Evolutionary conservation across 1,140 invertebrate genomes (phyloP).

Genomic region (Leptinotarsa lineolata): DNA sequence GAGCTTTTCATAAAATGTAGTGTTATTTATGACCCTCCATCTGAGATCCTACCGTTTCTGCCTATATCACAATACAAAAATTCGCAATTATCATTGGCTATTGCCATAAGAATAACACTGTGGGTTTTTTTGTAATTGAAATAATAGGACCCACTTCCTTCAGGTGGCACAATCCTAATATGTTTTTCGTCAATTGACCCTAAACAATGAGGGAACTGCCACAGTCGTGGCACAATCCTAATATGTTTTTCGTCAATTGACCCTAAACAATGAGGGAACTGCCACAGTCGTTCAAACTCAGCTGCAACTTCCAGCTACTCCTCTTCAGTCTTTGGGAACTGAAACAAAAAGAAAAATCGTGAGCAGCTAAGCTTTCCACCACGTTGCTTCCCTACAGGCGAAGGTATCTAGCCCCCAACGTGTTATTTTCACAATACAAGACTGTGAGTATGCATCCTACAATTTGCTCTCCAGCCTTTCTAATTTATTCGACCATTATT

Average conservation of each 20-base stretch:
- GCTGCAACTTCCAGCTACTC: slow-evolving; percentile 26
- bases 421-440: too few relatives aligned
- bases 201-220: slow-evolving; percentile 26
- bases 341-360: slow-evolving; percentile 4
- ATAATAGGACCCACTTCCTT: slow-evolving; percentile 53
- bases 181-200: slow-evolving; percentile 8
- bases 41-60: slow-evolving; percentile 40
- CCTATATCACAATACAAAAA: slow-evolving; percentile 58
- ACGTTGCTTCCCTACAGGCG: too few relatives aligned
- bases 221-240: slow-evolving; percentile 37
- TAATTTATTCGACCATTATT: too few relatives aligned
- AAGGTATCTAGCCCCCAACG: too few relatives aligned
- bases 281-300: slow-evolving; percentile 30
- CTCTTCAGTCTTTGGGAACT: slow-evolving; percentile 23
- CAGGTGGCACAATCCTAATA: slow-evolving; percentile 42
- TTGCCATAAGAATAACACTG: slow-evolving; percentile 58
- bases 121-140: slow-evolving; percentile 59
- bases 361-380: too few relatives aligned
- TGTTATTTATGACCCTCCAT: slow-evolving; percentile 51
- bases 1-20: slow-evolving; percentile 36
- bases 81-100: slow-evolving; percentile 58
- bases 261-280: slow-evolving; percentile 22
- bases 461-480: too few relatives aligned
- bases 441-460: too few relatives aligned
- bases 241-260: slow-evolving; percentile 29